These are phyloP conservation scores for Neogale vison DNA, from an alignment of 2,113 vertebrate genomes.

Conservation along the genomic window DNA sequence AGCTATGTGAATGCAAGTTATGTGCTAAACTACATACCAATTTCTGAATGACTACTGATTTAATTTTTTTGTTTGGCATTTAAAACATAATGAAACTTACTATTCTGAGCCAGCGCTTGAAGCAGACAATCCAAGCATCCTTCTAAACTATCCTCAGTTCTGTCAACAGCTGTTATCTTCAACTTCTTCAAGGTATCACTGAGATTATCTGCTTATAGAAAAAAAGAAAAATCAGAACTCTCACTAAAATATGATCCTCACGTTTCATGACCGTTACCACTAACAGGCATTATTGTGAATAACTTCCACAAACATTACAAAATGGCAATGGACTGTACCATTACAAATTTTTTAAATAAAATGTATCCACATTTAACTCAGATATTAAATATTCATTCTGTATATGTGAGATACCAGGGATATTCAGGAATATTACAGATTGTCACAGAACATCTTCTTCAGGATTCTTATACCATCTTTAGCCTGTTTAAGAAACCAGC, in stretches of 20 bases:
- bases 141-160: conserved; percentile 91
- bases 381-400: not conserved
- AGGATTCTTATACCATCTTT: not conserved
- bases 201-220: conserved; percentile 90
- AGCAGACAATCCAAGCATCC: conserved; percentile 96
- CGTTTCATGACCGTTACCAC: not conserved
- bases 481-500: not conserved
- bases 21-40: not conserved
- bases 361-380: not conserved
- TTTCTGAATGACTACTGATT: conserved; percentile 9
- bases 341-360: not conserved
- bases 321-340: not conserved
- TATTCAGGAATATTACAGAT: not conserved
- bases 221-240: conserved; percentile 41
- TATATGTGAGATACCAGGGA: not conserved
- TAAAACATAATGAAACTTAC: conserved; percentile 87
- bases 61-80: conserved; percentile 12
- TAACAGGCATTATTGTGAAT: not conserved
- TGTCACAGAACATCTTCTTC: not conserved
- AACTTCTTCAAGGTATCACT: conserved; percentile 95
- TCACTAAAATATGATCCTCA: not conserved
- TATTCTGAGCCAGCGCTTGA: conserved; percentile 94
- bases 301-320: not conserved
- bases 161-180: conserved; percentile 93
- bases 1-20: conserved; percentile 38